Percentiles rank a stretch among this genome's conserved stretches.
phyloP scores from a whole-genome alignment of 2,888 invertebrate species.

The Megastigmus dorsalis region DNA sequence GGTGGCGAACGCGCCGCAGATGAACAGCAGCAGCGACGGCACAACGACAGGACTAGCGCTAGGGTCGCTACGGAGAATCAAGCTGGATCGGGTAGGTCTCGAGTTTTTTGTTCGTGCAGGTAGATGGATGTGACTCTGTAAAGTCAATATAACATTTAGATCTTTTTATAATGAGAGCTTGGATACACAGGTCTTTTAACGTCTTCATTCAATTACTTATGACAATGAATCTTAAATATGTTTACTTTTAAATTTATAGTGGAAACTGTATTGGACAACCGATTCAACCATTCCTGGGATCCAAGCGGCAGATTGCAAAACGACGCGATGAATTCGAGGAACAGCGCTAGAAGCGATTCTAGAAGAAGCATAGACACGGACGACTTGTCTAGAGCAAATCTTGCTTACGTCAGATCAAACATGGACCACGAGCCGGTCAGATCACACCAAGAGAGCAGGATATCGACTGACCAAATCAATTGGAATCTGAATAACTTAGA shows the following conservation, averaged over 20 bases:
- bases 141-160: no score
- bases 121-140: no score
- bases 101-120: no score
- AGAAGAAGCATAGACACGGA: neutral
- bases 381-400: neutral
- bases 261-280: constrained; percentile 47
- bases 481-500: constrained; percentile 37
- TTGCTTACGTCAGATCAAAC: constrained; percentile 1
- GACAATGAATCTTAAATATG: no score
- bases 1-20: no score
- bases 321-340: constrained; percentile 62
- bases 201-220: no score
- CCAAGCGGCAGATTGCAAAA: constrained; percentile 53
- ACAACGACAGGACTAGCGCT: no score
- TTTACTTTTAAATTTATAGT: constrained; percentile 8
- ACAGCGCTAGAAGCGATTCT: constrained; percentile 58
- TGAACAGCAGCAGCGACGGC: no score
- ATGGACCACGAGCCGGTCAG: constrained; percentile 15
- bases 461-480: constrained; percentile 13
- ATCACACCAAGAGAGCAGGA: constrained; percentile 23
- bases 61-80: no score
- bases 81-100: no score
- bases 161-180: no score
- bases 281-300: neutral
- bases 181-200: no score